Conservation (phyloP, 2,888 invertebrate species). For the Ochropleura leucogaster region DNA sequence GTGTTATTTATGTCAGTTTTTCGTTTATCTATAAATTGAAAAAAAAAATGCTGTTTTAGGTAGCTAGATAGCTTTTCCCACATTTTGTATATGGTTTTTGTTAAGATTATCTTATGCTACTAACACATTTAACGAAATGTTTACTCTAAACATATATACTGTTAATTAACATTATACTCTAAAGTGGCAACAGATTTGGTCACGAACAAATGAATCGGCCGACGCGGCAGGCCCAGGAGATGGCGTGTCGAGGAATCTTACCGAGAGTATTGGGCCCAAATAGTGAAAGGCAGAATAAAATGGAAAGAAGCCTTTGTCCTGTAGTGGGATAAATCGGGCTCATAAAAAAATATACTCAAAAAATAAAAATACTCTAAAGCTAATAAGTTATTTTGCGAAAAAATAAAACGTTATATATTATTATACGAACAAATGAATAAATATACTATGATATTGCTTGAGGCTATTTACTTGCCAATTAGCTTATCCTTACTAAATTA, state of each 20-base stretch:
- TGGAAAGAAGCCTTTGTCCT: too few species aligned
- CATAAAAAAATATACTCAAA: too few species aligned
- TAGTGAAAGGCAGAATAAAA: too few species aligned
- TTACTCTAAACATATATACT: conserved; percentile 12
- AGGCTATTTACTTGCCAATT: conserved; percentile 48
- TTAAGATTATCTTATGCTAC: conserved; percentile 16
- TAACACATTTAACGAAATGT: conserved; percentile 14
- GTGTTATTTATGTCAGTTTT: conserved; percentile 24
- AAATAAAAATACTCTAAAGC: conserved; percentile 29
- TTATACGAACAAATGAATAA: conserved; percentile 34
- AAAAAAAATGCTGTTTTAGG: conserved; percentile 42
- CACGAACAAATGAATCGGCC: too few species aligned
- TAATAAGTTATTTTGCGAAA: conserved; percentile 24
- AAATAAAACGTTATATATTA: conserved; percentile 3
- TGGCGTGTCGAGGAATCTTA: too few species aligned
- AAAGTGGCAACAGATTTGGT: too few species aligned
- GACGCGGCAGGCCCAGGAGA: too few species aligned
- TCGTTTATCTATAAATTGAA: conserved; percentile 11
- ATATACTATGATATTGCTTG: conserved; percentile 31
- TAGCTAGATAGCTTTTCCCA: conserved; percentile 53
- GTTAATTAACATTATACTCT: too few species aligned
- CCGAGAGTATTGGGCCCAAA: too few species aligned
- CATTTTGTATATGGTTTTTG: conserved; percentile 26
- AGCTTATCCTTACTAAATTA: conserved; percentile 37
- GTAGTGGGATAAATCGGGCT: too few species aligned